Conservation (phyloP, 2,113 vertebrate genomes). For the Anguilla japonica region DNA sequence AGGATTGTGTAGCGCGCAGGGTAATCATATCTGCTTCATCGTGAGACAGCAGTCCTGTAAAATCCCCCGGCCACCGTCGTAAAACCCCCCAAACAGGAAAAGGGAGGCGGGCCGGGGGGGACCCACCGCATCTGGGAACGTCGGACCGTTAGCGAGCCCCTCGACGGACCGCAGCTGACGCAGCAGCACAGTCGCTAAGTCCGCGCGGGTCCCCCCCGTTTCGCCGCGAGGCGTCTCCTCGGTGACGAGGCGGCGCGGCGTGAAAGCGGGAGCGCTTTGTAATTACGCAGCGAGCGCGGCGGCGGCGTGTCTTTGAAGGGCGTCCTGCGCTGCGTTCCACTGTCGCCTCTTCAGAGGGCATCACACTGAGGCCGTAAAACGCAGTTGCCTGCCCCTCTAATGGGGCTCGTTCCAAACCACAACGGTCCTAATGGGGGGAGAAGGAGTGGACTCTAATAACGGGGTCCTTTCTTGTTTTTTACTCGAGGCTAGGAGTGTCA, state of each 20-base stretch:
- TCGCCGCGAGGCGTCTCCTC: constrained; percentile 14
- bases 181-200: neutral
- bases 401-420: neutral
- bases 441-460: constrained; percentile 7
- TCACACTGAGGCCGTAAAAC: constrained; percentile 19
- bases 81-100: neutral
- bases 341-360: constrained; percentile 1
- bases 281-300: constrained; percentile 13
- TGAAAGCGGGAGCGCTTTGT: constrained; percentile 25
- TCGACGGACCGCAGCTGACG: neutral
- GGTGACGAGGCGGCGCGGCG: constrained; percentile 10
- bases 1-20: neutral
- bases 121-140: neutral
- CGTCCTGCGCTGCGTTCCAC: neutral
- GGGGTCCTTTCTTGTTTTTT: neutral
- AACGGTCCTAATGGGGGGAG: neutral
- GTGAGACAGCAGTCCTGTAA: neutral
- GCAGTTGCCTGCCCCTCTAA: neutral
- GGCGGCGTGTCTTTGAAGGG: constrained; percentile 22
- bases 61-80: neutral
- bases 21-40: neutral
- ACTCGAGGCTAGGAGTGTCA: neutral
- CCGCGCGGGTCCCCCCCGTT: neutral
- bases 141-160: neutral
- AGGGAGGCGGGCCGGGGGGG: neutral